Evolutionary conservation across 2,888 invertebrate genomes (phyloP), one percentile per base, ranked within the genome.

Genomic region (Ceriagrion tenellum): DNA sequence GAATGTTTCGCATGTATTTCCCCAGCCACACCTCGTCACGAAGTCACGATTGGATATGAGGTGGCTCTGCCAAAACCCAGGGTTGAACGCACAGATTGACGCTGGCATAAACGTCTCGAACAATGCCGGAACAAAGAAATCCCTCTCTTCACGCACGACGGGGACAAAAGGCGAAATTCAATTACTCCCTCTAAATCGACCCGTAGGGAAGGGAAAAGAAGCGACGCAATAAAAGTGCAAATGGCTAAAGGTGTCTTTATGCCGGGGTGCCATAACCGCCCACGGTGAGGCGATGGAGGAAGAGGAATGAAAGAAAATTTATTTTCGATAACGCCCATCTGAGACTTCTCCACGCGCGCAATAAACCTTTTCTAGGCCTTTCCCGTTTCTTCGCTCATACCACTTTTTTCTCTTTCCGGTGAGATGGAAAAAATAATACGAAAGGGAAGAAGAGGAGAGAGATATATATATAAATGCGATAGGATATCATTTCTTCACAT

Each of bases 251-350:
- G 81, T 81, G 81, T 81, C 81, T 81, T 35, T 35, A 81, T 81
- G 81, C 81, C 81, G 81, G 81, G 35, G 81, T 81, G 35, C 81
- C 81, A 81, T 81, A 81, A 81, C 81, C 35, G 30, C 81, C 47
- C 35, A 59, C 12, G 81, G 47, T 47, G 47, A 47, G 47, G 47
- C 47, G 47, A 47, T 47, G 47, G 47, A 8, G 47, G 47, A 8
- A 4, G 8, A 8, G 8, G 47, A 8, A 47, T 47, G 81, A 16
- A 35, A 35, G 81, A 18, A 18, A 81, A 81, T 81, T 81, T 81
- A 81, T 81, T 81, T 81, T 81, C 81, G 81, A 81, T 81, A 81
- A 81, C 35, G 35, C 81, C 81, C 81, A 81, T 81, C 81, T 81
- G 81, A 81, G 81, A 81, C 81, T 81, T 18, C 35, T 81, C 35